These are phyloP conservation scores for Mola mola DNA, from an alignment of 2,113 vertebrate species.

Conservation along the genomic window DNA sequence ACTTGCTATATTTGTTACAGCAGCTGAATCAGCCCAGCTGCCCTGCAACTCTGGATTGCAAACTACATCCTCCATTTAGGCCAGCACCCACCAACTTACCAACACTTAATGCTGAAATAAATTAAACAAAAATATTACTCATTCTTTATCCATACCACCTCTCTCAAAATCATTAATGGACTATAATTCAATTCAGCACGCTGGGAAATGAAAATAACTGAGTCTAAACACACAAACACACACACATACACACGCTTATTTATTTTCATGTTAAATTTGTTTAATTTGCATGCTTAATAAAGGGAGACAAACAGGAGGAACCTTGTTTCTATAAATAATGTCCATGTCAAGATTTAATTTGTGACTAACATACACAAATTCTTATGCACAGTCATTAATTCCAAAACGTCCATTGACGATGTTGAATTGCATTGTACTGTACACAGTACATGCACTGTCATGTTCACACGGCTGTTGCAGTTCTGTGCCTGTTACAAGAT, in stretches of 20 bases:
- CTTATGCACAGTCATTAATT: too few relatives aligned
- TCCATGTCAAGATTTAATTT: too few relatives aligned
- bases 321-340: too few relatives aligned
- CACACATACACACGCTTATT: background rate
- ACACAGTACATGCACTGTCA: too few relatives aligned
- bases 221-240: background rate
- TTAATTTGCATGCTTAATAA: too few relatives aligned
- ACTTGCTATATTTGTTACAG: slow-evolving; percentile 29
- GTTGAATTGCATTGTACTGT: too few relatives aligned
- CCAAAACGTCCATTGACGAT: too few relatives aligned
- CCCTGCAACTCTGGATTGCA: slow-evolving; percentile 4
- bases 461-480: too few relatives aligned
- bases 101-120: too few relatives aligned
- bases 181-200: background rate
- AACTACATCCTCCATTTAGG: slow-evolving; percentile 1
- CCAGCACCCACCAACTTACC: slow-evolving; percentile 6
- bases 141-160: background rate
- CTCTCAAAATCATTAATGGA: background rate
- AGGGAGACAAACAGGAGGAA: too few relatives aligned
- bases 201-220: background rate
- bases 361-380: too few relatives aligned
- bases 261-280: background rate
- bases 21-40: slow-evolving; percentile 33
- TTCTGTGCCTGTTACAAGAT: too few relatives aligned
- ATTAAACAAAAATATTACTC: slow-evolving; percentile 1